Conservation (phyloP, 1,140 invertebrate species). For the Hydropsyche tenuis region DNA sequence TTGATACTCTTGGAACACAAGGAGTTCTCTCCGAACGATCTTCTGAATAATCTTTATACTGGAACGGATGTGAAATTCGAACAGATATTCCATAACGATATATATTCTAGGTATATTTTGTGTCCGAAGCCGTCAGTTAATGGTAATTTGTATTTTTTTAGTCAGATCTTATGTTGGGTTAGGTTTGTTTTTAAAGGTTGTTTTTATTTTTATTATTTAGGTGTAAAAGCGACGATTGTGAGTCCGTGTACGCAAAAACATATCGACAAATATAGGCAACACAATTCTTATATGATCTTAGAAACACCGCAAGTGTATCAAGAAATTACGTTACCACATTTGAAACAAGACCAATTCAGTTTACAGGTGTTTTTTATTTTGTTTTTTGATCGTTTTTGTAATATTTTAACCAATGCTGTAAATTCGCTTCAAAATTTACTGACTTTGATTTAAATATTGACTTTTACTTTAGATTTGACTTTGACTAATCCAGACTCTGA, state of each 20-base stretch:
- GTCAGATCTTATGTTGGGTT: no score
- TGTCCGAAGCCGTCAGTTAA: background rate
- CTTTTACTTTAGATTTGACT: no score
- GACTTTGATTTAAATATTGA: no score
- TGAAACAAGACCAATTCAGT: constrained; percentile 23
- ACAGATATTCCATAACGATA: constrained; percentile 28
- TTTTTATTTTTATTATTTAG: constrained; percentile 11
- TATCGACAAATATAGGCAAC: constrained; percentile 29
- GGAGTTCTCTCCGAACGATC: constrained; percentile 1
- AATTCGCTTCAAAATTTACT: no score
- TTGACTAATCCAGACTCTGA: no score
- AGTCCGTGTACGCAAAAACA: constrained; percentile 36
- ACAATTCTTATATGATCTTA: constrained; percentile 6
- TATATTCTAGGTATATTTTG: constrained; percentile 26
- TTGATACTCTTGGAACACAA: constrained; percentile 17
- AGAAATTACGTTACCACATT: constrained; percentile 31
- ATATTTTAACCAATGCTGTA: no score
- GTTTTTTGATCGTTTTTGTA: background rate
- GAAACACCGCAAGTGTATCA: constrained; percentile 22
- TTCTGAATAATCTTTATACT: constrained; percentile 5
- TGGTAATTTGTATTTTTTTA: constrained; percentile 12
- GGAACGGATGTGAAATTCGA: constrained; percentile 9
- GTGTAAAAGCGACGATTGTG: constrained; percentile 13
- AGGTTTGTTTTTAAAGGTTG: no score
- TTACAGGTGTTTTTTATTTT: constrained; percentile 16